phyloP scores from a whole-genome alignment of 2,797 vertebrate species.

The Poecilia gillii region DNA sequence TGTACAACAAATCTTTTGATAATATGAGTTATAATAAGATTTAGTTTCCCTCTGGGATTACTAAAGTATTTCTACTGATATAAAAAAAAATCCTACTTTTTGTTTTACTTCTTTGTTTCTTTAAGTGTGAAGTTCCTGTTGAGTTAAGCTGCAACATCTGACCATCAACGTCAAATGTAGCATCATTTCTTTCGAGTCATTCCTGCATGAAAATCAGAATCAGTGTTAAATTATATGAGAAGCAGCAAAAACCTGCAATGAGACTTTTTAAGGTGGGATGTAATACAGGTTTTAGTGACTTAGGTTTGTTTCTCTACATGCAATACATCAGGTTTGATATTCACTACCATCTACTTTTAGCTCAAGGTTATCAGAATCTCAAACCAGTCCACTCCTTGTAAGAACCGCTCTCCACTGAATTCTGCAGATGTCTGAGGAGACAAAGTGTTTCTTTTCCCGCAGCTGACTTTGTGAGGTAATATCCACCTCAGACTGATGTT shows the following conservation, averaged over 20 bases:
- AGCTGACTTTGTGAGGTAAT: constrained; percentile 3
- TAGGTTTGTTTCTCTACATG: background rate
- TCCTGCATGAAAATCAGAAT: background rate
- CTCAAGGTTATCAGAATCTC: background rate
- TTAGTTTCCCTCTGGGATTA: background rate
- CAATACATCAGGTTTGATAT: background rate
- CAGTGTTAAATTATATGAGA: background rate
- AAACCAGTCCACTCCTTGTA: background rate
- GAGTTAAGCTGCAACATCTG: background rate
- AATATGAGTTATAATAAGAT: background rate
- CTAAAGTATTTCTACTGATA: too few species aligned
- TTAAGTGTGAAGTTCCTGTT: background rate
- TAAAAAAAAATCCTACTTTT: background rate
- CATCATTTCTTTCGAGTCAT: background rate
- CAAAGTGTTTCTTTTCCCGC: constrained; percentile 25
- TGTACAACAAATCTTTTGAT: background rate
- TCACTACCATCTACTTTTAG: background rate
- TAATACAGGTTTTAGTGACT: background rate
- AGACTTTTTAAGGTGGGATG: background rate
- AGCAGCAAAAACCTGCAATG: background rate
- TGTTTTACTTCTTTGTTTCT: background rate
- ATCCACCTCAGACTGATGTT: constrained; percentile 5
- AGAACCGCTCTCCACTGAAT: constrained; percentile 9
- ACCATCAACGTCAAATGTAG: background rate
- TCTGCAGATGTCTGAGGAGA: constrained; percentile 25